These are phyloP conservation scores for Platycnemis pennipes DNA, from an alignment of 2,888 invertebrate species.

Conservation along the genomic window DNA sequence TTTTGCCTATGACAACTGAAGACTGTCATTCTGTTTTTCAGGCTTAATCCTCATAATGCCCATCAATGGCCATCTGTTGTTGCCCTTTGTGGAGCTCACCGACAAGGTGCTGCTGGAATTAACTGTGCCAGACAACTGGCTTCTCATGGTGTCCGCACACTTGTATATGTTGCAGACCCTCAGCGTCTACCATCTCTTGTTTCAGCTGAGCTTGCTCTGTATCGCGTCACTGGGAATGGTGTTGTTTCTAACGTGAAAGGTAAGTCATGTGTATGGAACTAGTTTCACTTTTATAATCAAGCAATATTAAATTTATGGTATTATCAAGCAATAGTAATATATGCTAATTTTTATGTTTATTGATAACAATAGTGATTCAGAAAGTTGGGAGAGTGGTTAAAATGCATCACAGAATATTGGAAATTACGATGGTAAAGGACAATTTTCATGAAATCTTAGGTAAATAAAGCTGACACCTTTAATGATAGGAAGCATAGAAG, in stretches of 20 bases:
- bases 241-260: conserved; percentile 75
- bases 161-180: conserved; percentile 81
- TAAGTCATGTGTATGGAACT: conserved; percentile 34
- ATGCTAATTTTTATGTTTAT: too few species aligned
- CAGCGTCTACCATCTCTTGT: conserved; percentile 73
- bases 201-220: conserved; percentile 84
- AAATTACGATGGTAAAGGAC: too few species aligned
- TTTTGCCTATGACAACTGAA: too few species aligned
- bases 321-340: too few species aligned
- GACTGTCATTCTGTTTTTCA: conserved; percentile 69
- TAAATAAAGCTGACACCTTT: too few species aligned
- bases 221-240: conserved; percentile 82
- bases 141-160: conserved; percentile 89
- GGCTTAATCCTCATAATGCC: conserved; percentile 91
- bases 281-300: background rate
- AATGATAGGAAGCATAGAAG: too few species aligned
- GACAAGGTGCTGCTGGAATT: conserved; percentile 84
- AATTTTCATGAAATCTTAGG: too few species aligned
- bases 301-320: background rate
- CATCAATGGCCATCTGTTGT: conserved; percentile 93
- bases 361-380: too few species aligned
- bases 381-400: too few species aligned
- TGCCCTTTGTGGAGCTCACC: conserved; percentile 86
- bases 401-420: too few species aligned
- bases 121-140: conserved; percentile 90